phyloP scores from a whole-genome alignment of 1,140 invertebrate species.

The Meloidogyne floridensis region DNA sequence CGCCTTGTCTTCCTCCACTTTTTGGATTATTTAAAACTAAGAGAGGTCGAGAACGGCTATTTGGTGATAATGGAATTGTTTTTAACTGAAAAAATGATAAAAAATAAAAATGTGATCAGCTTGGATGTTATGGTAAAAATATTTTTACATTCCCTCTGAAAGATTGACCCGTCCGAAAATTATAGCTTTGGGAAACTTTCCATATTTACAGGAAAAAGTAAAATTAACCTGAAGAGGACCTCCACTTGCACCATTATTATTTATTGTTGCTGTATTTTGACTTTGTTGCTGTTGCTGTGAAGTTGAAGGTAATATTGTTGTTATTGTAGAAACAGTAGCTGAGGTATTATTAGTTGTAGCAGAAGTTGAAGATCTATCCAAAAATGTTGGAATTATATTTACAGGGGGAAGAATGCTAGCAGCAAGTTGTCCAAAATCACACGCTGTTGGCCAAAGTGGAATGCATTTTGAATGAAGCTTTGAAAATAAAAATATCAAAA shows the following conservation, averaged over 20 bases:
- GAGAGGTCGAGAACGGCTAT: conserved; percentile 76
- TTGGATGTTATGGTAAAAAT: too few relatives aligned
- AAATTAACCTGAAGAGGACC: conserved; percentile 12
- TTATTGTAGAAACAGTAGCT: neutral
- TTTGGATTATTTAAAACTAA: conserved; percentile 95
- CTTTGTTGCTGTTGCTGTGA: neutral
- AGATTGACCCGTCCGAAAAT: too few relatives aligned
- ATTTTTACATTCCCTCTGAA: too few relatives aligned
- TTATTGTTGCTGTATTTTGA: conserved; percentile 8
- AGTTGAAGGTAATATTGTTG: neutral
- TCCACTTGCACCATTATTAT: conserved; percentile 13
- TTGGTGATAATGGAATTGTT: conserved; percentile 42
- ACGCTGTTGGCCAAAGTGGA: conserved; percentile 84
- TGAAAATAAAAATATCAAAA: conserved; percentile 48
- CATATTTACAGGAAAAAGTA: too few relatives aligned
- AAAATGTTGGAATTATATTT: conserved; percentile 87
- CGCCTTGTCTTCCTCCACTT: conserved; percentile 73
- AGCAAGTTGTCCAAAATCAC: conserved; percentile 77
- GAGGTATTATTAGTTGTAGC: conserved; percentile 19
- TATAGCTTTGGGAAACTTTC: too few relatives aligned
- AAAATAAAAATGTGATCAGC: too few relatives aligned
- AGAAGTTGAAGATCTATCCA: conserved; percentile 69
- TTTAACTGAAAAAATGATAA: conserved; percentile 29
- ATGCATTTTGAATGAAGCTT: conserved; percentile 91
- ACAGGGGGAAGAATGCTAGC: conserved; percentile 86